phyloP scores from a whole-genome alignment of 1,140 invertebrate species.

The Drosophila cardini region DNA sequence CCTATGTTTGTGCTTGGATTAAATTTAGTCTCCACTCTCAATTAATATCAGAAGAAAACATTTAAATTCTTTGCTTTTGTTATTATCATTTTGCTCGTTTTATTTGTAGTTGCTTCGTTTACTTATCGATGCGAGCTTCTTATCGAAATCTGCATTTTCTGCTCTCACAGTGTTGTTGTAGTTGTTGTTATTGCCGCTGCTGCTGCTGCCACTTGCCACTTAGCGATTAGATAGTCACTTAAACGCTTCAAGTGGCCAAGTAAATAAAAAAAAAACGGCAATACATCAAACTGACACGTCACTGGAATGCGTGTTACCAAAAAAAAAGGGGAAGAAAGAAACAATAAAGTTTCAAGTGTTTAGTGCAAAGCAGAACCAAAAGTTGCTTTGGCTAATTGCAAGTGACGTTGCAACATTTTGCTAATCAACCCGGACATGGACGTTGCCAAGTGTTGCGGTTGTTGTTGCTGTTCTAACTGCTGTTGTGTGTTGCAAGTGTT shows the following conservation, averaged over 20 bases:
- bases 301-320: constrained; percentile 15
- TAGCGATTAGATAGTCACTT: constrained; percentile 38
- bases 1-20: background rate
- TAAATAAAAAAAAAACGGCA: constrained; percentile 16
- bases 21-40: background rate
- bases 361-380: background rate
- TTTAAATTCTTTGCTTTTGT: background rate
- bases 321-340: background rate
- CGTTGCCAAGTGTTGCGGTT: constrained; percentile 17
- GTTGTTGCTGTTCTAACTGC: too few relatives aligned
- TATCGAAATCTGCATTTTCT: constrained; percentile 43
- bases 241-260: constrained; percentile 15
- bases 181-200: too few relatives aligned
- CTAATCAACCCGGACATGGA: constrained; percentile 62
- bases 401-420: constrained; percentile 17
- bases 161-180: constrained; percentile 3
- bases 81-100: background rate
- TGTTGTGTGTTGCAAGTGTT: constrained; percentile 27
- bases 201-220: constrained; percentile 20
- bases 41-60: background rate
- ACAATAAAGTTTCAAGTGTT: background rate
- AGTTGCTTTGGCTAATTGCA: constrained; percentile 40
- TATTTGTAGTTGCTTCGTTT: background rate
- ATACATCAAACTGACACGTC: constrained; percentile 47
- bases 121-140: constrained; percentile 27